Evolutionary conservation across 2,797 vertebrate species (phyloP).

Genomic region (Amphiprion clarkii): DNA sequence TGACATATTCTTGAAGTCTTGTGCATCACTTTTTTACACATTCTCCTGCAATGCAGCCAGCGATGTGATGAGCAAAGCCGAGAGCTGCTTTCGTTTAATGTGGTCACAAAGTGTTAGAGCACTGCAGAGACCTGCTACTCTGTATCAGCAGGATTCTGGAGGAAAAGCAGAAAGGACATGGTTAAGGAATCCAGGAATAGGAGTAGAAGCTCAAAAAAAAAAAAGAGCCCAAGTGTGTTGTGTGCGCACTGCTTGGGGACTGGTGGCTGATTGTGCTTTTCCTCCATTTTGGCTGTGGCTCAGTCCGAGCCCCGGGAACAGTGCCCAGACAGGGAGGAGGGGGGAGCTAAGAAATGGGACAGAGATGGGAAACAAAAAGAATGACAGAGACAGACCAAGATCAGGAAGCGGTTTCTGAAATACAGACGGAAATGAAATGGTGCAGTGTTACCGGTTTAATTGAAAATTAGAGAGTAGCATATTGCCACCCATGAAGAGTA

Average conservation of each 20-base stretch:
- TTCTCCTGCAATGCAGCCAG: not conserved
- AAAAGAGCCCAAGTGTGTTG: conserved; percentile 63
- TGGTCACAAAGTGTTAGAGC: conserved; percentile 21
- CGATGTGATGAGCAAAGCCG: conserved; percentile 12
- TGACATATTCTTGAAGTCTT: conserved; percentile 2
- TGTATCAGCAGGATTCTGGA: conserved; percentile 44
- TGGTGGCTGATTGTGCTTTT: conserved; percentile 82
- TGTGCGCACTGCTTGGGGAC: conserved; percentile 70
- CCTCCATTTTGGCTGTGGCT: conserved; percentile 85
- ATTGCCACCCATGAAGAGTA: conserved; percentile 54
- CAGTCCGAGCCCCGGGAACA: conserved; percentile 80
- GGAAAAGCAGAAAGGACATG: conserved; percentile 34
- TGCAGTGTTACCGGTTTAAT: conserved; percentile 68
- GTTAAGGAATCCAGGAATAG: conserved; percentile 48
- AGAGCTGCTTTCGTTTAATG: conserved; percentile 25
- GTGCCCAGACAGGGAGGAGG: conserved; percentile 81
- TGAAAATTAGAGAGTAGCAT: conserved; percentile 71
- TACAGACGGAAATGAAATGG: conserved; percentile 74
- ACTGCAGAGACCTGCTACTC: conserved; percentile 42
- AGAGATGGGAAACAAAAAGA: conserved; percentile 81
- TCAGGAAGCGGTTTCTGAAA: conserved; percentile 81
- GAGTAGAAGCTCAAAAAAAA: conserved; percentile 52
- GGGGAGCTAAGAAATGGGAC: conserved; percentile 72
- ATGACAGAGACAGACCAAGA: conserved; percentile 70
- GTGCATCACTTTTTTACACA: conserved; percentile 4